Conservation (phyloP, 2,888 invertebrate species). For the Eupithecia abbreviata region DNA sequence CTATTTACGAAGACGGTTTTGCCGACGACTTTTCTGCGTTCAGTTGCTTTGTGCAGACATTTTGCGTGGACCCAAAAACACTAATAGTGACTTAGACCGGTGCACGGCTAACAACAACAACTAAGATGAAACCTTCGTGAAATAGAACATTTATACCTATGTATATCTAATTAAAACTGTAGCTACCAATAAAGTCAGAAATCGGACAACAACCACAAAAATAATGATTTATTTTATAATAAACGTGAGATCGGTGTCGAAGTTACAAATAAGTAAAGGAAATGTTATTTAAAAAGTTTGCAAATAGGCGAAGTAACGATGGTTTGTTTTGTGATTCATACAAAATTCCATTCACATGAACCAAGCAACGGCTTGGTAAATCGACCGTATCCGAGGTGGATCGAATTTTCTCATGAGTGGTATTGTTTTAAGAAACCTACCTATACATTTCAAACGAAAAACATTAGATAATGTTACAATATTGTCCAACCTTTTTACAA, state of each 20-base stretch:
- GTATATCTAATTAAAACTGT: too few relatives aligned
- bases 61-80: too few relatives aligned
- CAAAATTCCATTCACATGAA: slow-evolving; percentile 33
- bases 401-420: slow-evolving; percentile 34
- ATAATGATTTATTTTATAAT: background rate
- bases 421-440: slow-evolving; percentile 15
- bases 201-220: background rate
- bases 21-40: too few relatives aligned
- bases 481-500: background rate
- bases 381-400: slow-evolving; percentile 23
- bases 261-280: background rate
- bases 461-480: background rate
- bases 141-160: too few relatives aligned
- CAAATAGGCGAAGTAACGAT: slow-evolving; percentile 8
- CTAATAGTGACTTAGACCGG: too few relatives aligned
- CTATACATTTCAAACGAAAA: slow-evolving; percentile 12
- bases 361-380: slow-evolving; percentile 28
- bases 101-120: too few relatives aligned
- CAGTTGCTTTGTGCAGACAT: too few relatives aligned
- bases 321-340: slow-evolving; percentile 7
- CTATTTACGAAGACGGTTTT: too few relatives aligned
- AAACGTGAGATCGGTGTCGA: background rate
- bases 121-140: too few relatives aligned
- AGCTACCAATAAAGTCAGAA: background rate
- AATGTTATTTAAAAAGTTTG: background rate